These are phyloP conservation scores for Paralinhomoeus sp. DNA, from an alignment of 2,888 invertebrate genomes.

Conservation along the genomic window DNA sequence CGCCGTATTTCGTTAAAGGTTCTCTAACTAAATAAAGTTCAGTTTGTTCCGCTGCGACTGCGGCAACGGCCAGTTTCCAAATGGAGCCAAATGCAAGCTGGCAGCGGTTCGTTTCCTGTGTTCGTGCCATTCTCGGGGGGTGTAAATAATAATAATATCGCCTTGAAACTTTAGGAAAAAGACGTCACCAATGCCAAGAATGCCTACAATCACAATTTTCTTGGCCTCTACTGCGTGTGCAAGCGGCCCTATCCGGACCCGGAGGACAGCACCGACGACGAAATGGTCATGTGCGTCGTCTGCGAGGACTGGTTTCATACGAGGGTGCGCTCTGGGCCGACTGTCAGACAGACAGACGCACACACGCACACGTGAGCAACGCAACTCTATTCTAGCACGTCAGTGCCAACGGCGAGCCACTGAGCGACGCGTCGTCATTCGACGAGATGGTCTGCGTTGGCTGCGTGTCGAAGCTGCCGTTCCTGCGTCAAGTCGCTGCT, in stretches of 20 bases:
- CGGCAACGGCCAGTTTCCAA: slow-evolving; percentile 38
- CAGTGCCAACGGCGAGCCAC: slow-evolving; percentile 1
- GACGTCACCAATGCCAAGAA: slow-evolving; percentile 45
- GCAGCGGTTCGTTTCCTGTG: background rate
- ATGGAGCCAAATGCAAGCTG: background rate
- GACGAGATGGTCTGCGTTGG: slow-evolving; percentile 57
- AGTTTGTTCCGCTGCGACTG: slow-evolving; percentile 74
- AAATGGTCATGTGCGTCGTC: slow-evolving; percentile 84
- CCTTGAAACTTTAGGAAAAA: slow-evolving; percentile 31
- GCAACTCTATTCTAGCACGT: background rate
- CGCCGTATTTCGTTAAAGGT: no score
- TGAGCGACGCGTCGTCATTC: slow-evolving; percentile 37
- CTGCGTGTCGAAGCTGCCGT: slow-evolving; percentile 52
- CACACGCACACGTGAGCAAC: background rate
- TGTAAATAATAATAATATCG: no score
- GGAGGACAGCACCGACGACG: slow-evolving; percentile 45
- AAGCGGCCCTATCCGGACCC: slow-evolving; percentile 79
- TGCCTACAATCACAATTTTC: slow-evolving; percentile 47
- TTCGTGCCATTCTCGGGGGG: background rate
- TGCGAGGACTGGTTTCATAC: slow-evolving; percentile 97
- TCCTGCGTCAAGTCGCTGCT: slow-evolving; percentile 37
- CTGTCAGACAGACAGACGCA: no score
- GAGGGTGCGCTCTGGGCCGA: slow-evolving; percentile 29
- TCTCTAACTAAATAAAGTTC: no score
- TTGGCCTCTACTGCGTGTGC: slow-evolving; percentile 72